Percentiles rank a stretch among this genome's conserved stretches.
These are phyloP conservation scores for Eudorcas thomsonii DNA, from an alignment of 2,113 vertebrate species.

Conservation along the genomic window DNA sequence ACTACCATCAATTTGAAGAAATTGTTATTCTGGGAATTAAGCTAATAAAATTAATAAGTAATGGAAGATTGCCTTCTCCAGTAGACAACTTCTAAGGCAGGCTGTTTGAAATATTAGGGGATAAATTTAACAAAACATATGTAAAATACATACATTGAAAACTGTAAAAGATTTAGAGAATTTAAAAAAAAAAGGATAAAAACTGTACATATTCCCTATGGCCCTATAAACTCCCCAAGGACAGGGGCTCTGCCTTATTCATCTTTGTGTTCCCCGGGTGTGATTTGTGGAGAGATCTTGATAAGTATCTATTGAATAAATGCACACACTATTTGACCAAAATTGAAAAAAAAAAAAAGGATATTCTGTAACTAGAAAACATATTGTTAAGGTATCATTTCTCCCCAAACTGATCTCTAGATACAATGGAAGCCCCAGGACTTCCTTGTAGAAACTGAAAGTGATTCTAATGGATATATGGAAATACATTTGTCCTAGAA, in stretches of 20 bases:
- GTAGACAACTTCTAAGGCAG: not conserved
- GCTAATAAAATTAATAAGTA: not conserved
- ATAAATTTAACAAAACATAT: not conserved
- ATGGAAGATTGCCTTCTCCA: not conserved
- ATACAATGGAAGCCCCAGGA: not conserved
- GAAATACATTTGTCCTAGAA: not conserved
- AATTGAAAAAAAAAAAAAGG: not conserved
- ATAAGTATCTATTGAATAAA: not conserved
- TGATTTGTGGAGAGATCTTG: not conserved
- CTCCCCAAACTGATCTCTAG: not conserved
- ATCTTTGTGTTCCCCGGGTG: not conserved
- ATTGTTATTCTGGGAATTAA: constrained; percentile 26
- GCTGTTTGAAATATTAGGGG: not conserved
- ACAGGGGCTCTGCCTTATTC: not conserved
- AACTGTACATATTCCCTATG: too few species aligned
- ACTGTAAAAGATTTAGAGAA: not conserved
- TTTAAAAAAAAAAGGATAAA: not conserved
- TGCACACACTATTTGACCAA: constrained; percentile 28
- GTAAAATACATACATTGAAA: not conserved
- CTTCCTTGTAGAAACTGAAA: not conserved
- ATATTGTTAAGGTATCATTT: not conserved
- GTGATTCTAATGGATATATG: not conserved
- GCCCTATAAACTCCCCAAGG: not conserved
- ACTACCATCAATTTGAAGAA: not conserved
- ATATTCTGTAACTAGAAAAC: not conserved